These are phyloP conservation scores for Apostichopus parvimensis DNA, from an alignment of 35 echinoderm and acorn worm species.

Conservation along the genomic window DNA sequence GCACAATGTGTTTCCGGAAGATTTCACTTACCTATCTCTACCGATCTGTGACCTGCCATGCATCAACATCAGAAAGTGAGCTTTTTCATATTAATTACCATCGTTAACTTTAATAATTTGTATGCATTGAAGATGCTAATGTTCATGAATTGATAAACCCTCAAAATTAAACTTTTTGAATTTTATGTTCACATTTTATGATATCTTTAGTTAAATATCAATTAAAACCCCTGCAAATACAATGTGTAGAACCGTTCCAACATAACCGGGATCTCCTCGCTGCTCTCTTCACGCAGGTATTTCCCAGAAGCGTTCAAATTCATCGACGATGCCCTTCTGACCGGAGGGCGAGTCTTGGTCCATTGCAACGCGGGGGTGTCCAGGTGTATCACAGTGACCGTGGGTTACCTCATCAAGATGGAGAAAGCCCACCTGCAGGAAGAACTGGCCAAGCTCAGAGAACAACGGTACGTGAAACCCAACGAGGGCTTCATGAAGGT, in stretches of 20 bases:
- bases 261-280: too few species aligned
- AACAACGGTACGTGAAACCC: slow-evolving; percentile 57
- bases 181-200: neutral
- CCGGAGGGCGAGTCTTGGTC: slow-evolving; percentile 60
- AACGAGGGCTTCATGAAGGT: slow-evolving; percentile 82
- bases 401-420: slow-evolving; percentile 69
- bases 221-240: too few species aligned
- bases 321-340: slow-evolving; percentile 61
- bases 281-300: slow-evolving; percentile 21
- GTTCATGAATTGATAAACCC: too few species aligned
- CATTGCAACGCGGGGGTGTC: slow-evolving; percentile 93
- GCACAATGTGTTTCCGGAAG: slow-evolving; percentile 59
- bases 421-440: slow-evolving; percentile 56
- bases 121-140: too few species aligned
- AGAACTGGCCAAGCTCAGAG: slow-evolving; percentile 46
- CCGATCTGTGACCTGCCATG: slow-evolving; percentile 72
- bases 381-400: slow-evolving; percentile 63
- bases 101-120: too few species aligned
- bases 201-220: neutral
- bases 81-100: neutral
- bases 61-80: slow-evolving; percentile 68
- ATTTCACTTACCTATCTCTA: slow-evolving; percentile 61
- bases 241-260: too few species aligned
- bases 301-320: slow-evolving; percentile 72
- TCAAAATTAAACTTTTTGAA: too few species aligned